phyloP scores from a whole-genome alignment of 2,797 vertebrate species.

The Arnoldichthys spilopterus region DNA sequence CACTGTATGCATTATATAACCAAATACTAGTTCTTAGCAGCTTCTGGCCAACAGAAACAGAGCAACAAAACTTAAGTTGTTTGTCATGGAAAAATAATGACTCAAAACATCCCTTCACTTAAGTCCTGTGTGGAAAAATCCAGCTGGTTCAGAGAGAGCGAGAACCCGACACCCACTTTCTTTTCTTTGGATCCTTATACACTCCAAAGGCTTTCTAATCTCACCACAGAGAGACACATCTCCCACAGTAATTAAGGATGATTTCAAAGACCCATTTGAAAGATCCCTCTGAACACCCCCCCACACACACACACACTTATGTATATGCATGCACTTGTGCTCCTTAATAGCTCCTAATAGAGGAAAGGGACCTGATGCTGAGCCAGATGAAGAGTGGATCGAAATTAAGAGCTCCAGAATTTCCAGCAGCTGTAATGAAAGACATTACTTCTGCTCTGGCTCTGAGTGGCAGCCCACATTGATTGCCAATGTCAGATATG shows the following conservation, averaged over 20 bases:
- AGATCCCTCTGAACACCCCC: conserved; percentile 2
- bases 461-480: conserved; percentile 35
- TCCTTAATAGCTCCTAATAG: conserved; percentile 32
- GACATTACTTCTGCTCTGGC: conserved; percentile 1
- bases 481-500: conserved; percentile 38
- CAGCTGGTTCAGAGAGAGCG: neutral
- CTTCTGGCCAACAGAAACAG: neutral
- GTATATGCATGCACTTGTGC: neutral
- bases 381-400: conserved; percentile 5
- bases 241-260: neutral
- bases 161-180: neutral
- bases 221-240: neutral
- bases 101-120: no score
- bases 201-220: neutral
- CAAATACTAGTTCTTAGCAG: neutral
- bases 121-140: neutral
- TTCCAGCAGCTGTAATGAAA: conserved; percentile 33
- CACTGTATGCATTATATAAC: neutral
- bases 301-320: conserved; percentile 3
- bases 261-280: conserved; percentile 21
- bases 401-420: conserved; percentile 35
- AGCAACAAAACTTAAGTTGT: no score
- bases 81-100: neutral
- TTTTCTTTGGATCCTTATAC: neutral
- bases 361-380: neutral